phyloP scores from a whole-genome alignment of 1,140 invertebrate species.

The Dysdera silvatica region DNA sequence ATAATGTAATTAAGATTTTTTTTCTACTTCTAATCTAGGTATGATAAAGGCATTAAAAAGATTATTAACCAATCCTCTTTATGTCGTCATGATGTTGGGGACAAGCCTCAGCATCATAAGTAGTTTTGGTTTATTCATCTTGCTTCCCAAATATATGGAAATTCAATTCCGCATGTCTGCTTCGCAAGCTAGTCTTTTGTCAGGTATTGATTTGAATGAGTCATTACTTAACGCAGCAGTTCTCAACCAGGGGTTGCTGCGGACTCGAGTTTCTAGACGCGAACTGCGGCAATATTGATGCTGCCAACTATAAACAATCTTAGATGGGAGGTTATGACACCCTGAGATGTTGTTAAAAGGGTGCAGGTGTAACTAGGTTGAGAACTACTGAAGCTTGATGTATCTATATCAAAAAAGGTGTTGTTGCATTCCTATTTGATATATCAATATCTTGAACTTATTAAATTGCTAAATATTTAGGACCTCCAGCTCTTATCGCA shows the following conservation, averaged over 20 bases:
- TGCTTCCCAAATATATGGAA: constrained; percentile 66
- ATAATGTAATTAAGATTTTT: too few species aligned
- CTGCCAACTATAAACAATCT: too few species aligned
- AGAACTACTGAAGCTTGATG: too few species aligned
- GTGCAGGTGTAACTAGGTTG: too few species aligned
- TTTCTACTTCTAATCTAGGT: constrained; percentile 31
- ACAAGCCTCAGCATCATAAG: constrained; percentile 54
- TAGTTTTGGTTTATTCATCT: constrained; percentile 61
- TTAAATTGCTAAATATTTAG: background rate
- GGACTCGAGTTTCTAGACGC: too few species aligned
- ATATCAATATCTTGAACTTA: too few species aligned
- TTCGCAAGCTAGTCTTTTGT: constrained; percentile 57
- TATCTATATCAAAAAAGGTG: too few species aligned
- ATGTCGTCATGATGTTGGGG: constrained; percentile 59
- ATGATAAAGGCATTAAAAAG: constrained; percentile 51
- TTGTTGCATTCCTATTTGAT: too few species aligned
- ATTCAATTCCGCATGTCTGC: constrained; percentile 62
- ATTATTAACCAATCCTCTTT: constrained; percentile 55
- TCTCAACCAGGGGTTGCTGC: background rate
- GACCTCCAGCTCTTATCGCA: constrained; percentile 55
- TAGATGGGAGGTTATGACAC: too few species aligned
- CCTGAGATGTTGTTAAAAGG: too few species aligned
- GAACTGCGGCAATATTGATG: too few species aligned
- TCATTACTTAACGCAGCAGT: background rate
- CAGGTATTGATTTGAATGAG: constrained; percentile 33